Evolutionary conservation across 2,797 vertebrate genomes (phyloP).

Genomic region (Acestrorhynchus altus): DNA sequence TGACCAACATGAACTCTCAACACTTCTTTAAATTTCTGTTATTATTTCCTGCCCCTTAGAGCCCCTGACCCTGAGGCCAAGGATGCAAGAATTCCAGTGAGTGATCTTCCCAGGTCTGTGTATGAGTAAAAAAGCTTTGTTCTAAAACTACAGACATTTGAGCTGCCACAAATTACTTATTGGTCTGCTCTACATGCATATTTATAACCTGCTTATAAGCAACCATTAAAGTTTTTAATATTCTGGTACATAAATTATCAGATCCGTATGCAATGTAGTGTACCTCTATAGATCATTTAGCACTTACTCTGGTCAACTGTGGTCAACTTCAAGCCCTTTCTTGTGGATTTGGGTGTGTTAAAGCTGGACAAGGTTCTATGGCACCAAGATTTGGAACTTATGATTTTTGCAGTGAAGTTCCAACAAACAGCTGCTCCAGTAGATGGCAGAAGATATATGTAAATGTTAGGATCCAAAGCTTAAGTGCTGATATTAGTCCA

Average conservation of each 20-base stretch:
- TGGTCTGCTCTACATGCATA: not conserved
- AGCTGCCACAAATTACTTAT: not conserved
- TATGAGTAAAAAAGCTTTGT: not conserved
- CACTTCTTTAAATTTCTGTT: not conserved
- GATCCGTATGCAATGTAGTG: too few relatives aligned
- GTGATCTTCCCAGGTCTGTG: conserved; percentile 87
- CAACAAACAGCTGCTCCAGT: conserved; percentile 23
- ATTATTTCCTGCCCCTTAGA: conserved; percentile 68
- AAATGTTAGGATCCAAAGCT: not conserved
- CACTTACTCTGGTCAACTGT: too few relatives aligned
- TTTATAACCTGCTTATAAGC: too few relatives aligned
- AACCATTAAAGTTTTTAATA: too few relatives aligned
- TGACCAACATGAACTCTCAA: conserved; percentile 10
- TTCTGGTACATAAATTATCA: too few relatives aligned
- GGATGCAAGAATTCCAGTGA: conserved; percentile 84
- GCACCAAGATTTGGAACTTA: too few relatives aligned
- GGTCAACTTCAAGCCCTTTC: too few relatives aligned
- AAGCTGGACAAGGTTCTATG: too few relatives aligned
- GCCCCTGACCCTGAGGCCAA: conserved; percentile 84
- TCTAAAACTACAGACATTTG: not conserved
- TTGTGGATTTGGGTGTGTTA: too few relatives aligned
- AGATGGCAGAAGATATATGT: conserved; percentile 45
- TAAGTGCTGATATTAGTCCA: not conserved
- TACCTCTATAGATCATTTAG: too few relatives aligned
- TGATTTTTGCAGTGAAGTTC: not conserved